Conservation (phyloP, 2,888 invertebrate genomes). For the Helleia helle region DNA sequence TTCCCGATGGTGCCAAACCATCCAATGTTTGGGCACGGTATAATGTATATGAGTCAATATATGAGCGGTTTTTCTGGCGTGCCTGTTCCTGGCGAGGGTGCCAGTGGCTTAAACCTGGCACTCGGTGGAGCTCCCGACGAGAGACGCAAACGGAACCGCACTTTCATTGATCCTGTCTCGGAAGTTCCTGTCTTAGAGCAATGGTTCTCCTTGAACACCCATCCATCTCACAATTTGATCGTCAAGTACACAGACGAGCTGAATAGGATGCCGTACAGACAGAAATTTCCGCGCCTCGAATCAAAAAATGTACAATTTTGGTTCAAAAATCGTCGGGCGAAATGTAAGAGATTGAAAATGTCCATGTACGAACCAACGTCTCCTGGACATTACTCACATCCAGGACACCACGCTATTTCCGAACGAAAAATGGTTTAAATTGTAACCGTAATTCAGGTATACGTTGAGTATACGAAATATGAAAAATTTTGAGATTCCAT, state of each 20-base stretch:
- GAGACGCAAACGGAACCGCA: constrained; percentile 94
- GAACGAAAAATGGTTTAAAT: constrained; percentile 62
- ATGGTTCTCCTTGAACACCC: constrained; percentile 98
- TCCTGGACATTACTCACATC: constrained; percentile 76
- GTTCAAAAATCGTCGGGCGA: constrained; percentile 99
- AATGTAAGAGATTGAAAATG: constrained; percentile 97
- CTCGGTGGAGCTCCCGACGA: constrained; percentile 83
- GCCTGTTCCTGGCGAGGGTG: constrained; percentile 70
- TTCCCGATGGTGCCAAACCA: constrained; percentile 88
- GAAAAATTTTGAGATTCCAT: constrained; percentile 27
- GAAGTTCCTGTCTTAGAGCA: constrained; percentile 95
- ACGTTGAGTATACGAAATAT: constrained; percentile 5
- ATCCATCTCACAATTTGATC: constrained; percentile 98
- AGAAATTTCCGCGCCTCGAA: constrained; percentile 98
- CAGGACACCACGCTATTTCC: constrained; percentile 70
- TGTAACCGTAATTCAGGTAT: constrained; percentile 3
- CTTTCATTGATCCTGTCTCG: constrained; percentile 99
- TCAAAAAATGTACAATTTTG: constrained; percentile 99
- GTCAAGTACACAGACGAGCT: constrained; percentile 98
- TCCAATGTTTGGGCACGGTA: constrained; percentile 90
- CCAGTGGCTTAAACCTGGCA: constrained; percentile 76
- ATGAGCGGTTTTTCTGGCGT: constrained; percentile 76
- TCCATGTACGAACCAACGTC: constrained; percentile 84
- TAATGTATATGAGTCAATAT: constrained; percentile 94
- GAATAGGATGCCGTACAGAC: constrained; percentile 96